Percentiles rank a stretch among this genome's conserved stretches.
phyloP scores from a whole-genome alignment of 2,888 invertebrate species.

The Drepana falcataria region DNA sequence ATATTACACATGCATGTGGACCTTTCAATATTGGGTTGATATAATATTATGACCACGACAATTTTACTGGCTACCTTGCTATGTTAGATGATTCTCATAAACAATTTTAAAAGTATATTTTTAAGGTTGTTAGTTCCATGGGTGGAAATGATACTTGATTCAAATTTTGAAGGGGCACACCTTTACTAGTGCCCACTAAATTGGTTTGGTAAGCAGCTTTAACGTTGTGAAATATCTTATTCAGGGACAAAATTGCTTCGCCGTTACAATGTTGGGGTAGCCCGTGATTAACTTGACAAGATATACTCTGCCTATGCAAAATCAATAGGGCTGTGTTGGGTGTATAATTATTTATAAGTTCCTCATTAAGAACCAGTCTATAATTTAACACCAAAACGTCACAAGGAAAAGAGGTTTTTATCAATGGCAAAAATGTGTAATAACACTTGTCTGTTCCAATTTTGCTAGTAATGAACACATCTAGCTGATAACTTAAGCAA shows the following conservation, averaged over 20 bases:
- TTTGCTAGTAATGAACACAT: constrained; percentile 49
- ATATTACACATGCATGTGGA: too few species aligned
- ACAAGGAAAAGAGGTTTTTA: constrained; percentile 58
- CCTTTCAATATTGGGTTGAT: too few species aligned
- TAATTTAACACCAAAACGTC: constrained; percentile 56
- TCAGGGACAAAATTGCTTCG: constrained; percentile 38
- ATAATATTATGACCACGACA: too few species aligned
- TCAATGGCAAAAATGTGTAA: constrained; percentile 51
- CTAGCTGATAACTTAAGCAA: constrained; percentile 41
- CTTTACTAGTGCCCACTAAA: constrained; percentile 55
- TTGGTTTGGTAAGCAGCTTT: constrained; percentile 52
- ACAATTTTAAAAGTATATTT: constrained; percentile 39
- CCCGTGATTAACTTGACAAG: constrained; percentile 39
- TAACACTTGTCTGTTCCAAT: constrained; percentile 36
- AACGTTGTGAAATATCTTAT: constrained; percentile 45
- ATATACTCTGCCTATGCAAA: constrained; percentile 50
- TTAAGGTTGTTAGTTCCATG: constrained; percentile 55
- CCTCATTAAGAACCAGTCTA: constrained; percentile 36
- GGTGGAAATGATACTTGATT: constrained; percentile 46
- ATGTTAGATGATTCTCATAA: background rate
- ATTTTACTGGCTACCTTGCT: too few species aligned
- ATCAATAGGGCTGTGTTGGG: constrained; percentile 46
- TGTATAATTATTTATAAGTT: constrained; percentile 16
- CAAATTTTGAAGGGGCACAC: constrained; percentile 31
- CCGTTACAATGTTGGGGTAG: constrained; percentile 37